Percentiles rank a stretch among this genome's conserved stretches.
phyloP scores from a whole-genome alignment of 2,797 vertebrate species.

The Urophycis tenuis region DNA sequence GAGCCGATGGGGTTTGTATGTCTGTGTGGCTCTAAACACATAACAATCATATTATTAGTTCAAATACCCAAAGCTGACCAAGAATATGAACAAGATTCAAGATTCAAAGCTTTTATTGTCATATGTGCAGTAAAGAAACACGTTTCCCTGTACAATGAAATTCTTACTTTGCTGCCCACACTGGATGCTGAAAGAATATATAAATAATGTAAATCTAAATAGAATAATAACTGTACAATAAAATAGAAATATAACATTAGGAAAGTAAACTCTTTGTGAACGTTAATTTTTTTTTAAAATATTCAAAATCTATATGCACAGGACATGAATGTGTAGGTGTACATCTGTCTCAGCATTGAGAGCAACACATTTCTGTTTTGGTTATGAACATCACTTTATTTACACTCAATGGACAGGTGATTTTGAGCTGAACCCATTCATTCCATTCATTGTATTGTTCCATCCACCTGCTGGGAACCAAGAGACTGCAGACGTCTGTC shows the following conservation, averaged over 20 bases:
- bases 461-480: neutral
- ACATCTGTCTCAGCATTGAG: neutral
- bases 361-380: neutral
- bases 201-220: too few relatives aligned
- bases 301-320: neutral
- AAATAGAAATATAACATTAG: too few relatives aligned
- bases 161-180: too few relatives aligned
- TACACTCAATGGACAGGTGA: neutral
- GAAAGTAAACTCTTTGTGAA: too few relatives aligned
- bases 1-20: neutral
- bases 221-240: too few relatives aligned
- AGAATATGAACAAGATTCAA: neutral
- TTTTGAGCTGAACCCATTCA: neutral
- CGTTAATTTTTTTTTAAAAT: too few relatives aligned
- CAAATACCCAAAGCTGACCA: neutral
- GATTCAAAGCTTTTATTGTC: too few relatives aligned
- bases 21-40: neutral
- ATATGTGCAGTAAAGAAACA: too few relatives aligned
- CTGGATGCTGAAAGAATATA: too few relatives aligned
- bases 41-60: neutral
- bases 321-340: neutral
- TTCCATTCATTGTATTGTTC: neutral
- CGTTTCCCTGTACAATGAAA: too few relatives aligned
- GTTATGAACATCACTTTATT: neutral
- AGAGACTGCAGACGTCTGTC: neutral